phyloP scores from a whole-genome alignment of 2,797 vertebrate species.

The Echiichthys vipera region DNA sequence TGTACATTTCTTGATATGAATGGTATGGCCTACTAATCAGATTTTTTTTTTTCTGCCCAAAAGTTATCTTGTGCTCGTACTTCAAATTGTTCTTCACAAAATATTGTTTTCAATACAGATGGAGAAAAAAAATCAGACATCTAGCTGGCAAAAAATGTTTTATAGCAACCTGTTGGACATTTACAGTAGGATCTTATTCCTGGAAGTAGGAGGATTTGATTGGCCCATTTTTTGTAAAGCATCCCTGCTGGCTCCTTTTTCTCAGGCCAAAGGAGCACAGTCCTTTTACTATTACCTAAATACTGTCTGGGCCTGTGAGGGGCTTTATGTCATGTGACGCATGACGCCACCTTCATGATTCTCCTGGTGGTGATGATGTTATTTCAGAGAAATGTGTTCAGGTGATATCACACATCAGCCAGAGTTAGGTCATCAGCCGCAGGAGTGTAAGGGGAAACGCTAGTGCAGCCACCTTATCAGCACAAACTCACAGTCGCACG shows the following conservation, averaged over 20 bases:
- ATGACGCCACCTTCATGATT: conserved; percentile 29
- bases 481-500: conserved; percentile 1
- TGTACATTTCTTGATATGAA: neutral
- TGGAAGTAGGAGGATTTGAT: neutral
- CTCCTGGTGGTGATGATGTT: conserved; percentile 18
- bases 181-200: neutral
- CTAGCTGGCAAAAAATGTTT: neutral
- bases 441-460: conserved; percentile 7
- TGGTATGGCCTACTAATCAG: neutral
- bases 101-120: neutral
- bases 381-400: conserved; percentile 53
- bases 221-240: neutral
- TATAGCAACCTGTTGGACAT: neutral
- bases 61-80: neutral
- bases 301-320: conserved; percentile 17
- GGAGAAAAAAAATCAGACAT: too few relatives aligned
- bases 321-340: conserved; percentile 33
- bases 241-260: neutral
- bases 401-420: conserved; percentile 46
- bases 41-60: neutral
- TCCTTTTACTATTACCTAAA: conserved; percentile 27
- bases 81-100: neutral
- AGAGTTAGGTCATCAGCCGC: conserved; percentile 35
- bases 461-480: conserved; percentile 9
- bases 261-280: conserved; percentile 2